Evolutionary conservation across 2,113 vertebrate genomes (phyloP).

Genomic region (Pheucticus melanocephalus): DNA sequence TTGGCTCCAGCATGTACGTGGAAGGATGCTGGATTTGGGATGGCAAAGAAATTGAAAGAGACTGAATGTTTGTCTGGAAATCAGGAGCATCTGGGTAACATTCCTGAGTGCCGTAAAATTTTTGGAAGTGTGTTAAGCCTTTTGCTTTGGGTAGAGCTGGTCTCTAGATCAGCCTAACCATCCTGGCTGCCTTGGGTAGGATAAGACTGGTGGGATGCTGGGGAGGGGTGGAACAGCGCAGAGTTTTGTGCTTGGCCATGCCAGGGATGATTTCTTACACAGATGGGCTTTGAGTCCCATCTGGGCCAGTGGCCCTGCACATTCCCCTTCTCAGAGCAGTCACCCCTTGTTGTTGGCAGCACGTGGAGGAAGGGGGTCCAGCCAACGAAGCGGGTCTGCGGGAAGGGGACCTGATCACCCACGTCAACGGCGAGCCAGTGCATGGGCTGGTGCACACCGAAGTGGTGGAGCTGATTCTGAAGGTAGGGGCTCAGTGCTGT

Average conservation of each 20-base stretch:
- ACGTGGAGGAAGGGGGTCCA: conserved; percentile 90
- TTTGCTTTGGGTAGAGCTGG: neutral
- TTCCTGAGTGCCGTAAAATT: neutral
- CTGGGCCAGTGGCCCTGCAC: neutral
- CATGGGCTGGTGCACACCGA: conserved; percentile 96
- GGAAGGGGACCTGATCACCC: conserved; percentile 95
- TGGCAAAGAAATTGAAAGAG: neutral
- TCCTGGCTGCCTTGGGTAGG: neutral
- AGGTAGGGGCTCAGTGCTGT: conserved; percentile 72
- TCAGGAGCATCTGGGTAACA: neutral
- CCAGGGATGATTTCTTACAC: neutral
- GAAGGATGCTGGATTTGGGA: neutral
- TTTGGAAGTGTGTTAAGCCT: neutral
- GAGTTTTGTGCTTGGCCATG: neutral
- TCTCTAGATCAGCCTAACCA: neutral
- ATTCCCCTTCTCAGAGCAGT: neutral
- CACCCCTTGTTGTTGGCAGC: conserved; percentile 71
- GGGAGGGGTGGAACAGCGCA: neutral
- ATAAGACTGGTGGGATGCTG: neutral
- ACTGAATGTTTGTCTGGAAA: neutral
- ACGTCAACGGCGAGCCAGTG: conserved; percentile 94
- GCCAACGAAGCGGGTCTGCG: conserved; percentile 90
- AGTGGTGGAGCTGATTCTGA: conserved; percentile 95
- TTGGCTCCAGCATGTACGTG: neutral
- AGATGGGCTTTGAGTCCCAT: neutral